Base-by-base conservation (phyloP, 1,140 invertebrate genomes). In the Hydropsyche tenuis region DNA sequence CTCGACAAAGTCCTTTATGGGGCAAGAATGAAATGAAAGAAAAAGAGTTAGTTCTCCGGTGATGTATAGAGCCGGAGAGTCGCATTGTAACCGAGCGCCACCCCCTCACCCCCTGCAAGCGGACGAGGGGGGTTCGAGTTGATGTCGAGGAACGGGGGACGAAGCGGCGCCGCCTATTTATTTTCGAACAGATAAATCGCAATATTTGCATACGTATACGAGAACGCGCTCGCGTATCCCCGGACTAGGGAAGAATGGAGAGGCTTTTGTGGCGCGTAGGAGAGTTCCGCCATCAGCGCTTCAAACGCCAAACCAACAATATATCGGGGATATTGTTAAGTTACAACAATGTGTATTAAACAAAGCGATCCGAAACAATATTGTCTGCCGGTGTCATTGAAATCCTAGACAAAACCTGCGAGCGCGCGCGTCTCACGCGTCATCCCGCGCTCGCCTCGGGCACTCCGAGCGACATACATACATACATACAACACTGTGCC, bases 1-100 rank as follows among this genome's bases (percentile, higher is more conserved):
- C 76, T 77, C 76, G 66, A 77, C 76, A 77, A 77, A 73, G 76
- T 75, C 74, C 76, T 78, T 78, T 78, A 78, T 78, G 74, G 76
- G 72, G 72, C 76, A 75, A 78, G 76, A 78, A 75, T 78, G 76
- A 75, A 78, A 78, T 74, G 76, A 78, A 78, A 78, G 76, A 78
- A 78, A 78, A 78, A 78, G 76, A 78, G 76, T 78, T 78, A 78
- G 76, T 78, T 78, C 74, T 75, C 73, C 71, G 71, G 76, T 77
- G 76, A 77, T 77, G 76, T 77, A 77, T 77, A 77, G 76, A 77
- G 48, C 60, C 73, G 63, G 72, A 72, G 75, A 68, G 60, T 73
- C 73, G 73, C 73, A 72, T 74, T 77, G 73, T 74, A 72, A 56
- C 73, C 37, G 62, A 62, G 27, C 18, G 48, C 30, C 30, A 37